Evolutionary conservation across 1,140 invertebrate genomes (phyloP), one percentile per base, ranked within the genome.

Genomic region (Augochlora pura): DNA sequence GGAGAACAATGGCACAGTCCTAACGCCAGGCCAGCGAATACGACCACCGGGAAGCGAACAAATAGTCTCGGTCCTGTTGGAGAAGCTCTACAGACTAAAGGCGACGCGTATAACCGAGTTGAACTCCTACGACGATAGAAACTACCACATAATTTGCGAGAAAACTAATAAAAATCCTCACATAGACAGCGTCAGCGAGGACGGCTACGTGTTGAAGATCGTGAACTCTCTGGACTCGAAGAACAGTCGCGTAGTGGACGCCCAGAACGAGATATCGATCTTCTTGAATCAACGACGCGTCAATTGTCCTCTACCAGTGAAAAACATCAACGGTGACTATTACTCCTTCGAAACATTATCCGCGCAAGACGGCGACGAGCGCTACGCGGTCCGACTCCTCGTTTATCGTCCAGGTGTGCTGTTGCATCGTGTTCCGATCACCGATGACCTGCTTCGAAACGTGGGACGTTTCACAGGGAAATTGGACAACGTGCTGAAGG

Each of bases 111-210:
- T 97, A 3, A 94, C 91, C 21, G 95, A 96, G 87, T 89, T 98
- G 0, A 95, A 96, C 77, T 95, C 96, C 16, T 98, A 98, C 88
- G 96, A 98, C 87, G 97, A 98, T 91, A 95, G 94, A 86, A 98
- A 98, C 91, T 98, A 95, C 86, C 93, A 89, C 80, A 91, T 94
- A 27, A 88, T 90, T 69, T 94, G 90, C 4, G 91, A 94, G 54
- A 90, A 91, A 0, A 93, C 94, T 71, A 92, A 94, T 67, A 94
- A 94, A 82, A 96, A 96, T 91, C 93, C 94, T 0, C 83, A 95
- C 9, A 94, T 95, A 42, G 91, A 92, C 0, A 88, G 90, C 0
- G 92, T 94, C 62, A 93, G 91, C 32, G 65, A 78, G 21, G 64
- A 95, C 83, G 96, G 96, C 0, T 98, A 97, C 86, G 95, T 97